Evolutionary conservation across 1,140 invertebrate species (phyloP), one percentile per base, ranked within the genome.

Genomic region (Plutomurus gul): DNA sequence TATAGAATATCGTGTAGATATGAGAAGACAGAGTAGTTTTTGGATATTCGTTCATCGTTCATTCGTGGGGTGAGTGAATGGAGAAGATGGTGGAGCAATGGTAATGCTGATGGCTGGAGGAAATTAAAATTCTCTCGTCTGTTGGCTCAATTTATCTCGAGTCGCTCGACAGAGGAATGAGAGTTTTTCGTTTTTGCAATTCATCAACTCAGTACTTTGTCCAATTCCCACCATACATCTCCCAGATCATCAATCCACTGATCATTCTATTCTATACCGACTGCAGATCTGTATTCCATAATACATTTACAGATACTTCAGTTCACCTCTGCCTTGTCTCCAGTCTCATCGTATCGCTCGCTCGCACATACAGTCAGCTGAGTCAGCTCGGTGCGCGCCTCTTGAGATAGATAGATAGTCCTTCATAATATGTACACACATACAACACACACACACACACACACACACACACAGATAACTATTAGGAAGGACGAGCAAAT

Each of bases 41-140:
- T n/a, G n/a, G n/a, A n/a, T n/a, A n/a, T n/a, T n/a, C n/a, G n/a
- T n/a, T n/a, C n/a, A n/a, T n/a, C n/a, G n/a, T n/a, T n/a, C n/a
- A n/a, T n/a, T n/a, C n/a, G 7, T 1, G 11, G 25, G 5, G 13
- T 6, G 8, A 56, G 22, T 2, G 22, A 70, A 10, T 27, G 11
- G 60, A 30, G 33, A 70, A 60, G 37, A 71, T 27, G 6, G 20
- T 51, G 27, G n/a, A 43, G n/a, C n/a, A 43, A 51, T 51, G 18
- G 25, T 16, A n/a, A 27, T 36, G 56, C 27, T 65, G 56, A 65
- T 65, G 56, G 56, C 56, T 73, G 60, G 65, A 81, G 81, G 81
- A 84, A 84, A 84, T 84, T 84, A 84, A 84, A 84, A 84, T 84
- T 84, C 83, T 84, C 81, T 77, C 51, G 73, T 83, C 60, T 80